Conservation (phyloP, 2,888 invertebrate genomes). For the Polydrusus cervinus region DNA sequence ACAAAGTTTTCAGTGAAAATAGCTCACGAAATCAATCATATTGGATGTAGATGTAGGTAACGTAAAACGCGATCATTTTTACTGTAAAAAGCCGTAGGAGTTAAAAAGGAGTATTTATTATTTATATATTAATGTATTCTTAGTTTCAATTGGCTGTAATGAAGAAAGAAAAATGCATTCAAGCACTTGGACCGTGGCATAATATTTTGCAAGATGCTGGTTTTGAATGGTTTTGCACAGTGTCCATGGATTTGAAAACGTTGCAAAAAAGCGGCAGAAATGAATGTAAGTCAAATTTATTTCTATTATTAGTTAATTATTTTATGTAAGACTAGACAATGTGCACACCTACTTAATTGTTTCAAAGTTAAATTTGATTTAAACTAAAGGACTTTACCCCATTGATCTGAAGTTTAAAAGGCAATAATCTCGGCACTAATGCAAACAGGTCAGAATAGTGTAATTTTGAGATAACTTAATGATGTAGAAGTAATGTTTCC, state of each 20-base stretch:
- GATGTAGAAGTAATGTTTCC: too few relatives aligned
- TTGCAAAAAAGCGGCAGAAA: slow-evolving; percentile 18
- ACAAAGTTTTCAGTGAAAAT: slow-evolving; percentile 32
- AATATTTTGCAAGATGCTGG: slow-evolving; percentile 47
- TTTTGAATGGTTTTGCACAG: slow-evolving; percentile 30
- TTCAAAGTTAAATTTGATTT: too few relatives aligned
- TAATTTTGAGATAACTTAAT: too few relatives aligned
- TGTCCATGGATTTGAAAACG: slow-evolving; percentile 15
- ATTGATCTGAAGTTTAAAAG: background rate
- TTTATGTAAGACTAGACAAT: background rate
- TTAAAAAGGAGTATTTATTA: slow-evolving; percentile 55
- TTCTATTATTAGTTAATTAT: background rate
- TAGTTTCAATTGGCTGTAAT: slow-evolving; percentile 52
- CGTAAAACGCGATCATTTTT: slow-evolving; percentile 52
- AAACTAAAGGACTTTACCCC: background rate
- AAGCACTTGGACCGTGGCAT: slow-evolving; percentile 47
- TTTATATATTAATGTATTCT: slow-evolving; percentile 56
- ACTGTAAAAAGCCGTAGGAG: slow-evolving; percentile 51
- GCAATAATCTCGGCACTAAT: too few relatives aligned
- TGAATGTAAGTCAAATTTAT: slow-evolving; percentile 38
- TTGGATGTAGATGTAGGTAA: slow-evolving; percentile 35
- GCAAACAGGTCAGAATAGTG: too few relatives aligned
- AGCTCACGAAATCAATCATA: slow-evolving; percentile 35
- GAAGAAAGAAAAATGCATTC: slow-evolving; percentile 52
- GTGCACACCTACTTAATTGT: too few relatives aligned